Evolutionary conservation across 2,888 invertebrate genomes (phyloP).

Genomic region (Gandaritis pyraliata): DNA sequence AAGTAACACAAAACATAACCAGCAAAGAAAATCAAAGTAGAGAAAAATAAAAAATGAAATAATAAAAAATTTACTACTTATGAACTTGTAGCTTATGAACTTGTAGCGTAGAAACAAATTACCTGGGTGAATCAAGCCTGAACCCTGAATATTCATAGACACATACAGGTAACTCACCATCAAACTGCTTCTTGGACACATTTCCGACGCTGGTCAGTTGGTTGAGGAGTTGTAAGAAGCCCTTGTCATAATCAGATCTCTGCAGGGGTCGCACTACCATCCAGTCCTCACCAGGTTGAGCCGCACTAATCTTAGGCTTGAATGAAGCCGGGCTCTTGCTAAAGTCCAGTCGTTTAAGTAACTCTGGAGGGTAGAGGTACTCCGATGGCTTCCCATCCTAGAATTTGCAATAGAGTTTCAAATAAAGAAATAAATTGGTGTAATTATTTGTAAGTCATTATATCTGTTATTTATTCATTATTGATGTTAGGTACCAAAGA

Average conservation of each 20-base stretch:
- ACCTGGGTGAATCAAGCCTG: too few relatives aligned
- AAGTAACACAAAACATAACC: too few relatives aligned
- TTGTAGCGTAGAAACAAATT: too few relatives aligned
- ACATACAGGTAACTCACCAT: constrained; percentile 84
- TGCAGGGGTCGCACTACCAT: constrained; percentile 91
- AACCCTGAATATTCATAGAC: too few relatives aligned
- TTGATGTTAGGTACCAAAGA: too few relatives aligned
- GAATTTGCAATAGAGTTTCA: constrained; percentile 31
- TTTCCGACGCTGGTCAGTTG: constrained; percentile 95
- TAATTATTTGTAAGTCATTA: too few relatives aligned
- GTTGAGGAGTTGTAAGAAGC: constrained; percentile 90
- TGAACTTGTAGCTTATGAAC: too few relatives aligned
- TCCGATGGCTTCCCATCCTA: constrained; percentile 77
- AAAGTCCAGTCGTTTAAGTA: constrained; percentile 88
- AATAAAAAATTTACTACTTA: too few relatives aligned
- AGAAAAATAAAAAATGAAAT: too few relatives aligned
- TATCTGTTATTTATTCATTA: too few relatives aligned
- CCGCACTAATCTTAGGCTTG: constrained; percentile 88
- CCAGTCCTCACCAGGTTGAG: constrained; percentile 89
- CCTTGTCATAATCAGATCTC: constrained; percentile 92
- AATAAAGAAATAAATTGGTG: not conserved
- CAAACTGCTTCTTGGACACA: constrained; percentile 90
- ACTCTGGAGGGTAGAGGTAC: constrained; percentile 86
- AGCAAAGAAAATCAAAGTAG: too few relatives aligned
- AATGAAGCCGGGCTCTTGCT: constrained; percentile 85